These are phyloP conservation scores for Eudyptes chrysolophus DNA, from an alignment of 2,113 vertebrate genomes.

Conservation along the genomic window DNA sequence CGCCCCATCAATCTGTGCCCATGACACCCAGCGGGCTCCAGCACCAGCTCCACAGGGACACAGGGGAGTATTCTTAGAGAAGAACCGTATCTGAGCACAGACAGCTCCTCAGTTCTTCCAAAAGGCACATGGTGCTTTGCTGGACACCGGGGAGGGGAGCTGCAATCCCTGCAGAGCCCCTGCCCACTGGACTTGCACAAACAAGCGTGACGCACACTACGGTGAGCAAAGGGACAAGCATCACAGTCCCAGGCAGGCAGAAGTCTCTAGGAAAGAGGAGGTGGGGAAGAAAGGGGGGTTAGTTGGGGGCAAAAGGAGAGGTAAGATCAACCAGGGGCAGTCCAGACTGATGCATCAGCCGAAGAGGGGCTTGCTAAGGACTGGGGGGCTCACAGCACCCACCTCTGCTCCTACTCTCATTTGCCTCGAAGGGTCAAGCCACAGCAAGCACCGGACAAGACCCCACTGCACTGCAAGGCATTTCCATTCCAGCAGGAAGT, in stretches of 20 bases:
- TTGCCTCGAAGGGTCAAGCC: neutral
- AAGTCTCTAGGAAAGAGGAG: neutral
- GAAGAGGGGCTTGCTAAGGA: neutral
- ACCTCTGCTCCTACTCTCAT: constrained; percentile 39
- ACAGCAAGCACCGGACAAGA: neutral
- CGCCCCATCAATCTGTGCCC: neutral
- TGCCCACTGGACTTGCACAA: neutral
- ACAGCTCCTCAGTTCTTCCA: neutral
- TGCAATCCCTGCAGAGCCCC: neutral
- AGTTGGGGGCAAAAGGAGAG: neutral
- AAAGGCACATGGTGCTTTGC: neutral
- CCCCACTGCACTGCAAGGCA: neutral
- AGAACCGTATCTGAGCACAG: neutral
- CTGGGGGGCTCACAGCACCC: neutral
- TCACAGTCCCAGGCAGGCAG: neutral
- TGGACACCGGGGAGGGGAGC: neutral
- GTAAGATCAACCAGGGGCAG: neutral
- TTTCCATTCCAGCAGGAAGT: neutral
- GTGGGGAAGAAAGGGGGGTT: neutral
- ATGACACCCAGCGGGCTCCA: neutral
- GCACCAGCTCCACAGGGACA: neutral
- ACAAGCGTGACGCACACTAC: neutral
- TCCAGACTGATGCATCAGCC: neutral
- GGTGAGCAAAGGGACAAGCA: neutral
- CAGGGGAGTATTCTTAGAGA: neutral